Conservation (phyloP, 1,140 invertebrate species). For the Pseudobourletiella spinata region DNA sequence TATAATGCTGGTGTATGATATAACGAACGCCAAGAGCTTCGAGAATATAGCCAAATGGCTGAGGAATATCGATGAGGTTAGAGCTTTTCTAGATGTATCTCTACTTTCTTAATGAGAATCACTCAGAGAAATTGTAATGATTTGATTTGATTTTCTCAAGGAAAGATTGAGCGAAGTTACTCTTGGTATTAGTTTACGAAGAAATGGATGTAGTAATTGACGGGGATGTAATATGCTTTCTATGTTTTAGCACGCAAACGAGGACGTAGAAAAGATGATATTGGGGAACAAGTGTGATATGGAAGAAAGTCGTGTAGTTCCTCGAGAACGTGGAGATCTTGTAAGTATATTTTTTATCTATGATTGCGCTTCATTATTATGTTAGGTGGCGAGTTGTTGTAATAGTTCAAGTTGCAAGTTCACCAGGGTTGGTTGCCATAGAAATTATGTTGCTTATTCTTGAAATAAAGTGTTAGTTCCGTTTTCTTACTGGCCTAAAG, state of each 20-base stretch:
- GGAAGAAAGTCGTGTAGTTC: slow-evolving; percentile 91
- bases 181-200: too few relatives aligned
- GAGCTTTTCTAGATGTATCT: slow-evolving; percentile 1
- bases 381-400: background rate
- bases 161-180: too few relatives aligned
- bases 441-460: background rate
- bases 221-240: too few relatives aligned
- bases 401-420: background rate
- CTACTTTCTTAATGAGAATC: slow-evolving; percentile 11
- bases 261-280: slow-evolving; percentile 99
- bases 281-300: slow-evolving; percentile 99
- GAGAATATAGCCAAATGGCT: slow-evolving; percentile 99
- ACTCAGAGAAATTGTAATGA: slow-evolving; percentile 20
- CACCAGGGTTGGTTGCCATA: background rate
- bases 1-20: slow-evolving; percentile 97
- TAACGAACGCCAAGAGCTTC: slow-evolving; percentile 96
- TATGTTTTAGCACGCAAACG: slow-evolving; percentile 99
- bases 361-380: background rate
- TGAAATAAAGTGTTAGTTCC: too few relatives aligned
- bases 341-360: too few relatives aligned
- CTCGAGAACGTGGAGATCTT: slow-evolving; percentile 75
- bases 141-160: slow-evolving; percentile 29
- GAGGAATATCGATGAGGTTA: slow-evolving; percentile 87
- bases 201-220: too few relatives aligned
- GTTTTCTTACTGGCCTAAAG: too few relatives aligned